phyloP scores from a whole-genome alignment of 2,888 invertebrate genomes.

The Dicycla oo region DNA sequence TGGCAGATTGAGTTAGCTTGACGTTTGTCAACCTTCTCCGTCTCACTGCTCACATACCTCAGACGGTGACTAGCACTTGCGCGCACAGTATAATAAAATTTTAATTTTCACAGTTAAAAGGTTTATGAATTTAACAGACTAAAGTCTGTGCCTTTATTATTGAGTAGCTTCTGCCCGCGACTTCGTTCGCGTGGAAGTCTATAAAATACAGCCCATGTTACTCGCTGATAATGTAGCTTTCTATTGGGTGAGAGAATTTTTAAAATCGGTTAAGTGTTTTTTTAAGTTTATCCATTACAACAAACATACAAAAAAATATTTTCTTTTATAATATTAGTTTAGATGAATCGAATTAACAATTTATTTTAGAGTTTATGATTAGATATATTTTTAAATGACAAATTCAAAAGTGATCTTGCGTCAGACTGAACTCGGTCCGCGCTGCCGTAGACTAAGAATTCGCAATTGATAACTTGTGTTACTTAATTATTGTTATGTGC shows the following conservation, averaged over 20 bases:
- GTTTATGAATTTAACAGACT: constrained; percentile 47
- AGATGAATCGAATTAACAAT: constrained; percentile 38
- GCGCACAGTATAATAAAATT: neutral
- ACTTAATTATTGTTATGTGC: constrained; percentile 64
- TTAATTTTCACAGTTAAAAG: constrained; percentile 34
- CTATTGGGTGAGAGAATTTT: too few relatives aligned
- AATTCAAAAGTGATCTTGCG: constrained; percentile 46
- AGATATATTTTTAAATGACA: constrained; percentile 27
- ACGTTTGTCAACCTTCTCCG: too few relatives aligned
- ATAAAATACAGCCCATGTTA: too few relatives aligned
- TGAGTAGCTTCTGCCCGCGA: too few relatives aligned
- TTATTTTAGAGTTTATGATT: constrained; percentile 49
- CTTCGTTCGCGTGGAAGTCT: neutral
- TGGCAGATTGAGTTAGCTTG: too few relatives aligned
- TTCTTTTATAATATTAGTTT: too few relatives aligned
- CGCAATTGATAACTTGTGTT: constrained; percentile 62
- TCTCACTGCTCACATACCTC: too few relatives aligned
- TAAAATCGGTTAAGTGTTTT: too few relatives aligned
- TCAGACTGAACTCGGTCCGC: constrained; percentile 63
- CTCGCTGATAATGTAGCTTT: too few relatives aligned
- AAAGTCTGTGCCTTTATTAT: constrained; percentile 23
- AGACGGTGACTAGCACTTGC: too few relatives aligned
- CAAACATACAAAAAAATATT: too few relatives aligned
- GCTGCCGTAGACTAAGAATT: constrained; percentile 66
- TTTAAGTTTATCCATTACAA: constrained; percentile 1